Evolutionary conservation across 2,113 vertebrate genomes (phyloP), one percentile per base, ranked within the genome.

Genomic region (Aleadryas rufinucha): DNA sequence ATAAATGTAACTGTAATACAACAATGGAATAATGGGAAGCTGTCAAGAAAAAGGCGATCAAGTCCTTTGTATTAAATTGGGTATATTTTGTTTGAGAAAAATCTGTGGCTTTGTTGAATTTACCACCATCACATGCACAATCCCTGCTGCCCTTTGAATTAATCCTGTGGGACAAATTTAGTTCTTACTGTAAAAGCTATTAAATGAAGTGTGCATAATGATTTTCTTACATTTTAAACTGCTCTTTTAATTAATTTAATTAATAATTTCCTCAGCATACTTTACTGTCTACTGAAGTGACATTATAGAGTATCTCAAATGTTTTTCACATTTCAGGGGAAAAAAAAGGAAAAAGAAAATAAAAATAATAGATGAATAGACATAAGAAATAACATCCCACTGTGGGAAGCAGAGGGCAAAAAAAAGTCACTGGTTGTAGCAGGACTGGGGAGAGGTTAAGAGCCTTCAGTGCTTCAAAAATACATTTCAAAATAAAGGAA

Each of bases 231-330:
- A 89, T 87, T 56, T 79, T 41, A 60, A 90, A 75, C 17, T 82
- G 41, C 19, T 91, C 35, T 79, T 94, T 92, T 79, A 96, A 91
- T 91, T 91, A 89, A 90, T 13, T 82, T 70, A 93, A 92, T 11
- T 84, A 54, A 44, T 28, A 65, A 72, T 72, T 94, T 91, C 28
- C 70, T 87, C 41, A 76, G 23, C 54, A 57, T 33, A 93, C 27
- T 70, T 17, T 50, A 78, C 53, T 47, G 21, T 61, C 71, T 63
- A 50, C 10, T 71, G n/a, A 74, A 76, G n/a, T 57, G 41, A 85
- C 49, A 45, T 35, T 76, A 84, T 0, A 30, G 24, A 89, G 35
- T n/a, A 64, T 3, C 16, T 61, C 64, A 74, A 66, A 71, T 22
- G 21, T 23, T 75, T 91, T 60, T 68, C 57, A 91, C 17, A 8